These are phyloP conservation scores for Rugalucina vietnamica DNA, from an alignment of 2,888 invertebrate species.

Conservation along the genomic window DNA sequence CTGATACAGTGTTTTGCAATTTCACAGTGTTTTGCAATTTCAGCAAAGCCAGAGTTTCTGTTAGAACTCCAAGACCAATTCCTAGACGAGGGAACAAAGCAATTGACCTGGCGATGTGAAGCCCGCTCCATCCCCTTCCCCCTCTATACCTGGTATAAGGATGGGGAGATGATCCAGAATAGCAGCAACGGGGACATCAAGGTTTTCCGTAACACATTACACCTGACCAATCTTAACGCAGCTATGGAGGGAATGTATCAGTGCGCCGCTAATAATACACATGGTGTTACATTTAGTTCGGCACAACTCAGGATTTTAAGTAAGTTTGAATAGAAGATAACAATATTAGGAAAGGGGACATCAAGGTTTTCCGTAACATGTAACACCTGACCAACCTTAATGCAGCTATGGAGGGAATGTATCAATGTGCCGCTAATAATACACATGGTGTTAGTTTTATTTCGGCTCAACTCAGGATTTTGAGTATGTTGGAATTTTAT, in stretches of 20 bases:
- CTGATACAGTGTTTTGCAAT: no score
- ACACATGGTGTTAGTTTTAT: constrained; percentile 90
- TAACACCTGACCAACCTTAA: constrained; percentile 65
- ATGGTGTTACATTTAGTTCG: constrained; percentile 92
- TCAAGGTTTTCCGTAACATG: constrained; percentile 61
- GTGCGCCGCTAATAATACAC: constrained; percentile 91
- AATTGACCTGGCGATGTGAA: constrained; percentile 80
- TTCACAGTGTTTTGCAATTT: not conserved
- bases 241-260: constrained; percentile 94
- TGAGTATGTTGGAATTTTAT: constrained; percentile 90
- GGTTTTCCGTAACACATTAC: constrained; percentile 65
- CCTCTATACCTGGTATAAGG: constrained; percentile 76
- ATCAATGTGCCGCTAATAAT: constrained; percentile 95
- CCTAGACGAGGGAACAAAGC: constrained; percentile 72
- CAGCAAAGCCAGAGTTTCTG: constrained; percentile 80
- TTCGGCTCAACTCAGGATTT: constrained; percentile 94
- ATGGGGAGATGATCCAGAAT: constrained; percentile 58
- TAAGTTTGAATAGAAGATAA: no score
- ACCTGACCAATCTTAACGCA: constrained; percentile 59
- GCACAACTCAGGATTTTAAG: constrained; percentile 95
- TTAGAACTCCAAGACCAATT: constrained; percentile 77
- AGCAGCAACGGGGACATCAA: constrained; percentile 41
- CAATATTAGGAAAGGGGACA: constrained; percentile 31
- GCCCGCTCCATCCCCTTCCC: constrained; percentile 76
- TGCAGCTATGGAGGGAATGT: constrained; percentile 90